Evolutionary conservation across 2,888 invertebrate species (phyloP), one percentile per base, ranked within the genome.

Genomic region (Macaria liturata): DNA sequence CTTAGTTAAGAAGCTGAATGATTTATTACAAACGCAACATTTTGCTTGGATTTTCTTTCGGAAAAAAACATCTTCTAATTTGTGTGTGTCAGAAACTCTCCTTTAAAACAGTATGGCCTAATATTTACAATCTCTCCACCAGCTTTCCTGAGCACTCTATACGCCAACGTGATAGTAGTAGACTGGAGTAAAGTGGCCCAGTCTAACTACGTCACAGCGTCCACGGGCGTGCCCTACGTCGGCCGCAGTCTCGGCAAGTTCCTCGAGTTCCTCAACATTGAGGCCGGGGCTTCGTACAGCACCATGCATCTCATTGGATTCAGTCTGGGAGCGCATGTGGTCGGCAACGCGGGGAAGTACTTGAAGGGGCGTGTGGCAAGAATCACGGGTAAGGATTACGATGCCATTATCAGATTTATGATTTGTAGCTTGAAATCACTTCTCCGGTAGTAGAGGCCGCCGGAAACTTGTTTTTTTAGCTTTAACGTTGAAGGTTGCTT

Each of bases 321-420:
- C 66, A 86, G 86, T 65, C 69, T 88, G 49, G 88, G 88, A 3
- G 80, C 83, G 32, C 88, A 88, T 57, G 54, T 87, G 0, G 84
- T 75, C 4, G 83, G 81, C 3, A 76, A 71, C 20, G 79, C 81
- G 49, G 83, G 80, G 0, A 69, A 74, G n/a, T 67, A 68, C 44
- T 46, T 78, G 8, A 62, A 71, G 1, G 77, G 81, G 3, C 68
- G 68, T 49, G 72, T 70, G 9, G 76, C 76, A 4, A 74, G 82
- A 53, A 67, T 83, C 4, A 81, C 83, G 9, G 65, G 65, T 63
- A 46, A 54, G 54, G n/a, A n/a, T n/a, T n/a, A n/a, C n/a, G n/a
- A n/a, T n/a, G n/a, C n/a, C n/a, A n/a, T n/a, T n/a, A n/a, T n/a
- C n/a, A n/a, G n/a, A n/a, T n/a, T n/a, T n/a, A n/a, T n/a, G n/a